Percentiles rank a stretch among this genome's conserved stretches.
phyloP scores from a whole-genome alignment of 2,113 vertebrate species.

The Mesitornis unicolor region DNA sequence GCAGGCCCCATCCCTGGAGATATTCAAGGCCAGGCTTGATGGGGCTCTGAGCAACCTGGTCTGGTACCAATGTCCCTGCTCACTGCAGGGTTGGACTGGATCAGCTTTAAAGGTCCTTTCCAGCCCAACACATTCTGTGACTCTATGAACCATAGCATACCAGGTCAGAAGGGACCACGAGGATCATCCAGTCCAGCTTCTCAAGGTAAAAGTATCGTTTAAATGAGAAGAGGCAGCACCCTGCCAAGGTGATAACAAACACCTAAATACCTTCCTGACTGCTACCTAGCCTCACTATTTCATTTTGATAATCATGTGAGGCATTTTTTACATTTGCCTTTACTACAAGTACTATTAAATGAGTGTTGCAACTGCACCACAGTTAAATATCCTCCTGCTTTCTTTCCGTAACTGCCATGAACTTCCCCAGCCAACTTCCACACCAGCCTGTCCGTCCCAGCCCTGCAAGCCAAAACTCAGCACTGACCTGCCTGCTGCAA shows the following conservation, averaged over 20 bases:
- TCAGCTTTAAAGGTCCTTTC: too few relatives aligned
- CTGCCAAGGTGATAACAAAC: not conserved
- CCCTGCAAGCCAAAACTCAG: rapidly evolving
- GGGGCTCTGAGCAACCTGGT: too few relatives aligned
- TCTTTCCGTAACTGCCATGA: not conserved
- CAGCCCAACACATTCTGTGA: too few relatives aligned
- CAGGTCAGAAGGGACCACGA: too few relatives aligned
- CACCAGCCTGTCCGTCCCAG: rapidly evolving
- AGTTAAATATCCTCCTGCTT: not conserved
- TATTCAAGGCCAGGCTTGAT: too few relatives aligned
- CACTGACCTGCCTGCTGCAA: not conserved
- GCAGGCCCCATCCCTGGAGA: too few relatives aligned
- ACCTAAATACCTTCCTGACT: not conserved
- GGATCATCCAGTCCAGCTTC: too few relatives aligned
- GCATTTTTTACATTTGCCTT: not conserved
- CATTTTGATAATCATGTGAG: not conserved
- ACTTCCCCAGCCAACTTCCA: not conserved
- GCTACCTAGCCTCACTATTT: not conserved
- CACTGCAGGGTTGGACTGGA: too few relatives aligned
- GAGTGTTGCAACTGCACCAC: not conserved
- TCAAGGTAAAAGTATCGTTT: too few relatives aligned
- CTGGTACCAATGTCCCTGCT: too few relatives aligned
- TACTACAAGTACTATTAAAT: not conserved
- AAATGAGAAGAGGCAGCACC: too few relatives aligned
- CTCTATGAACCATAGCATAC: too few relatives aligned